Evolutionary conservation across 2,888 invertebrate species (phyloP).

Genomic region (Bugula neritina): DNA sequence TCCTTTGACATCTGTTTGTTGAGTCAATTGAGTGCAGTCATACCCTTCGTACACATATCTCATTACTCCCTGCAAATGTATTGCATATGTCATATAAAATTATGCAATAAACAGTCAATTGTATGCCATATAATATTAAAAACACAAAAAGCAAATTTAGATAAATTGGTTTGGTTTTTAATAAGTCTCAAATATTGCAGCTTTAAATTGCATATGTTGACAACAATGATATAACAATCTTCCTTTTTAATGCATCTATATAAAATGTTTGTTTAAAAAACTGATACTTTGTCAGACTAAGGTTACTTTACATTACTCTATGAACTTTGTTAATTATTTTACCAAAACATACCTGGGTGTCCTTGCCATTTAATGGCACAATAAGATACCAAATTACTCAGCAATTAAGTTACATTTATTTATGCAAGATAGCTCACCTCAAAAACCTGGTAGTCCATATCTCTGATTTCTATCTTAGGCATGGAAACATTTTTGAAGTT

Average conservation of each 20-base stretch:
- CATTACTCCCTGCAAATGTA: slow-evolving; percentile 20
- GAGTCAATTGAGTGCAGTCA: not conserved
- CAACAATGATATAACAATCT: not conserved
- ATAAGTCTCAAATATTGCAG: slow-evolving; percentile 6
- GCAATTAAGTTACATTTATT: no score
- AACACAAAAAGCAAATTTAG: not conserved
- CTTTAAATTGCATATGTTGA: not conserved
- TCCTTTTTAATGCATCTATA: no score
- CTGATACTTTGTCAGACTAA: no score
- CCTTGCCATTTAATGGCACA: no score
- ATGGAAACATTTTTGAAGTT: slow-evolving; percentile 54
- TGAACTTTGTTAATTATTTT: no score
- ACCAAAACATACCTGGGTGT: no score
- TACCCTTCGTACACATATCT: slow-evolving; percentile 14
- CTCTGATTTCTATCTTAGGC: slow-evolving; percentile 83
- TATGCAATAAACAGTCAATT: slow-evolving; percentile 76
- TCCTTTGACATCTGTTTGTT: not conserved
- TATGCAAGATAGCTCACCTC: no score
- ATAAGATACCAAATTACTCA: no score
- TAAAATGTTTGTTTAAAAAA: no score
- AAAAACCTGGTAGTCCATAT: slow-evolving; percentile 85
- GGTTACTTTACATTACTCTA: no score
- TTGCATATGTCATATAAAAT: no score
- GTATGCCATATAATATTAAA: no score
- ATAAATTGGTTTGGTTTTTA: not conserved